These are phyloP conservation scores for Nomada fucata DNA, from an alignment of 2,888 invertebrate species.

Conservation along the genomic window DNA sequence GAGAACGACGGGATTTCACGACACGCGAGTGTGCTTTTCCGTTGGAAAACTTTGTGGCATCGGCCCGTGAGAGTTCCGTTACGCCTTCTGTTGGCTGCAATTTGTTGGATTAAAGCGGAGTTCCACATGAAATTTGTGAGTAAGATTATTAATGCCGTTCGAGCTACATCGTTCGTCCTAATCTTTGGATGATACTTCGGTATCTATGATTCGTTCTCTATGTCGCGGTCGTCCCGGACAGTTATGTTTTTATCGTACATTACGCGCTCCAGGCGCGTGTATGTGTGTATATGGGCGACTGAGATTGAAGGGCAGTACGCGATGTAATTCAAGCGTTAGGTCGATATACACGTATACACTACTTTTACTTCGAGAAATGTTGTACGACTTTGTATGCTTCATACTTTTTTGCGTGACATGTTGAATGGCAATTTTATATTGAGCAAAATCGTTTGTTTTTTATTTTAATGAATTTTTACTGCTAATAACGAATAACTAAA, in stretches of 20 bases:
- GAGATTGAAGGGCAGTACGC: not conserved
- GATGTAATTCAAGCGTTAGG: not conserved
- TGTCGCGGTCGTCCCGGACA: not conserved
- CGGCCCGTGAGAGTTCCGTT: conserved; percentile 20
- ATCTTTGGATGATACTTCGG: not conserved
- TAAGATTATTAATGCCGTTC: not conserved
- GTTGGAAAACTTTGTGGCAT: conserved; percentile 43
- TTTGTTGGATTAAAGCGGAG: conserved; percentile 42
- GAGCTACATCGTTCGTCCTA: not conserved
- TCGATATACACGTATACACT: not conserved
- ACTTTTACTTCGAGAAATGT: too few relatives aligned
- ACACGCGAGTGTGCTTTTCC: conserved; percentile 39
- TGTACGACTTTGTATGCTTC: too few relatives aligned
- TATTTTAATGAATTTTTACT: too few relatives aligned
- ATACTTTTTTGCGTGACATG: too few relatives aligned
- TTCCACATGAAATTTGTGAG: conserved; percentile 44
- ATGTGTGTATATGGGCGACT: not conserved
- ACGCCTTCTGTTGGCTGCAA: conserved; percentile 16
- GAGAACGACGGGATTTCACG: conserved; percentile 26
- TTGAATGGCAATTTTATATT: too few relatives aligned
- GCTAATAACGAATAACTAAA: too few relatives aligned
- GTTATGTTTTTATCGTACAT: not conserved
- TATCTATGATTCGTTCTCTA: not conserved
- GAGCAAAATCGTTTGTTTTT: too few relatives aligned
- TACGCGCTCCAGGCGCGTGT: not conserved